Evolutionary conservation across 2,797 vertebrate species (phyloP), one percentile per base, ranked within the genome.

Genomic region (Sciaenops ocellatus): DNA sequence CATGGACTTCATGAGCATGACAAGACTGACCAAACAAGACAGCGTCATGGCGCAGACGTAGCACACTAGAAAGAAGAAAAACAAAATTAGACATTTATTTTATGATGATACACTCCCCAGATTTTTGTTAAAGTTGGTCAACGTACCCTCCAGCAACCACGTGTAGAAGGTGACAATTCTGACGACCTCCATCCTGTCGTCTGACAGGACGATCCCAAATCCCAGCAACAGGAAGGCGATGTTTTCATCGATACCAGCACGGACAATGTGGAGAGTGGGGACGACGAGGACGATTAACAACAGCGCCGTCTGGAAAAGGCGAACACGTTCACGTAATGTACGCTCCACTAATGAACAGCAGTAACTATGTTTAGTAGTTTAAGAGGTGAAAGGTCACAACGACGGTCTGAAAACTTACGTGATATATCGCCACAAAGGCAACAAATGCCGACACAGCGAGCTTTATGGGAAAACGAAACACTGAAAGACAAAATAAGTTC

Each of bases 101-200:
- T 17, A 6, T 9, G 10, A 54, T 4, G 0, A 17, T 10, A 16
- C 3, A 12, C 13, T 9, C 1, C 7, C 1, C 34, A 28, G 0
- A 46, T n/a, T 38, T 20, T 2, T 50, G 7, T 50, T 64, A 4
- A 26, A 55, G 42, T 44, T 44, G 57, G 13, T 3, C 3, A 1
- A 50, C 88, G 69, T 66, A 98, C 98, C 98, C 95, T 99, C 98
- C 78, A 99, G 83, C 0, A 96, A 76, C 98, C 98, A 98, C 0
- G 97, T 94, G 75, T 98, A 96, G 84, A 97, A 95, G 1, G 93
- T 95, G 46, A 97, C 95, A 0, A 97, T 97, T 48, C 54, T 63
- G 61, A 99, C 95, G n/a, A 98, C 97, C 84, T 96, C 96, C 77
- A 95, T 94, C 86, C 94, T 95, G 92, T 98, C 95, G 0, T 97